Evolutionary conservation across 2,113 vertebrate genomes (phyloP).

Genomic region (Caretta caretta): DNA sequence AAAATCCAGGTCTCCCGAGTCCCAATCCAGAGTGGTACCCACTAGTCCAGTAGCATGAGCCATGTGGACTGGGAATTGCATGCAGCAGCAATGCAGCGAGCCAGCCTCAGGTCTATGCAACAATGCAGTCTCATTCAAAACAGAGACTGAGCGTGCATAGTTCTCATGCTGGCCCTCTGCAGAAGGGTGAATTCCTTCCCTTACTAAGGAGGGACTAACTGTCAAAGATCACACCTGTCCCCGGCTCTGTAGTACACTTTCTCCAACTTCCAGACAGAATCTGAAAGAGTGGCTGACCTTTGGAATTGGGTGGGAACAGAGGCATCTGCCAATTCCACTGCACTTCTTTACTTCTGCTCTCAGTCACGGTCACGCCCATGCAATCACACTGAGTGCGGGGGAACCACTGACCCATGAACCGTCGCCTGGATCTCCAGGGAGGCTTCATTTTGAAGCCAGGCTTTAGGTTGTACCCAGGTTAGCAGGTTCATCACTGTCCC

Average conservation of each 20-base stretch:
- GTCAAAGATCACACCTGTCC: neutral
- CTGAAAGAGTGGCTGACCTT: neutral
- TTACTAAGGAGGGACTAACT: neutral
- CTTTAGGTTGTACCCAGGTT: neutral
- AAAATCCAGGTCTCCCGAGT: neutral
- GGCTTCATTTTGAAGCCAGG: neutral
- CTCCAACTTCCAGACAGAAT: neutral
- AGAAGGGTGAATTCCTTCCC: neutral
- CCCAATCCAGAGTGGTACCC: neutral
- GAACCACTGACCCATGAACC: neutral
- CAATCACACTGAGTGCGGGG: neutral
- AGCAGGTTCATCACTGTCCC: neutral
- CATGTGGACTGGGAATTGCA: neutral
- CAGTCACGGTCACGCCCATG: neutral
- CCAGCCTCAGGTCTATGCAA: neutral
- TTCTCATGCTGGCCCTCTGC: neutral
- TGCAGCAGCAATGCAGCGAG: neutral
- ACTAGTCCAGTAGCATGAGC: fast-evolving
- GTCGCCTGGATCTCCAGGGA: neutral
- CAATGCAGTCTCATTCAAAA: neutral
- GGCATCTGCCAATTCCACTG: neutral
- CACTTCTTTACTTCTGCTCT: neutral
- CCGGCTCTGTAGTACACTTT: neutral
- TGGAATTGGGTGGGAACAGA: neutral
- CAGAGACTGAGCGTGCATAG: neutral